Evolutionary conservation across 2,888 invertebrate species (phyloP), one percentile per base, ranked within the genome.

Genomic region (Megaustenia siamemsis): DNA sequence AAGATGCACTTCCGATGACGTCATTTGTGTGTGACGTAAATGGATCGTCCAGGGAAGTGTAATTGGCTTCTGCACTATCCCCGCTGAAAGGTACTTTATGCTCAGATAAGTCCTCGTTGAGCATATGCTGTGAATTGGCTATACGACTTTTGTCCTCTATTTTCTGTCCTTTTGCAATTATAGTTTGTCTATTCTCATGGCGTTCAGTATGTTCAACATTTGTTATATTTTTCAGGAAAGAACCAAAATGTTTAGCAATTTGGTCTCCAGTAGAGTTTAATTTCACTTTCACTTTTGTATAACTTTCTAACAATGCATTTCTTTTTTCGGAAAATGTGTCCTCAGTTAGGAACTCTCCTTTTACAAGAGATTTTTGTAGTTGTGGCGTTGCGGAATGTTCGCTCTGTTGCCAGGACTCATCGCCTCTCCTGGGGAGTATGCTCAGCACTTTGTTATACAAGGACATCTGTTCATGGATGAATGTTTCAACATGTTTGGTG

Each of bases 361-460:
- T 3, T n/a, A n/a, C 60, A 10, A n/a, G 3, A n/a, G 63, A 32
- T 32, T 3, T 28, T 12, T 15, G 63, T 63, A 15, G 6, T 2
- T 5, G 10, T 63, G 32, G 32, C 32, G 63, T 12, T 2, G 28
- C 4, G 32, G 5, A 6, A 63, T 63, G 8, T 12, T 12, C 32
- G 28, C 76, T 49, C 3, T 53, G 12, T 32, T 18, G 28, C 21
- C 38, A 38, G 12, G 56, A 53, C 3, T 3, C 56, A 56, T 76
- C 76, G 15, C 24, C 40, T 15, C 28, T 35, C 24, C 24, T 82
- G 38, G 85, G 86, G 56, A 82, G 66, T 73, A 77, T 84, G 66
- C 49, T 85, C 56, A 86, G 76, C 32, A 88, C 82, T 69, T 82
- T 73, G 69, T 84, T 86, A 78, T 84, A 86, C 35, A 86, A 49